Conservation (phyloP, 2,797 vertebrate genomes). For the Eulemur mongoz region DNA sequence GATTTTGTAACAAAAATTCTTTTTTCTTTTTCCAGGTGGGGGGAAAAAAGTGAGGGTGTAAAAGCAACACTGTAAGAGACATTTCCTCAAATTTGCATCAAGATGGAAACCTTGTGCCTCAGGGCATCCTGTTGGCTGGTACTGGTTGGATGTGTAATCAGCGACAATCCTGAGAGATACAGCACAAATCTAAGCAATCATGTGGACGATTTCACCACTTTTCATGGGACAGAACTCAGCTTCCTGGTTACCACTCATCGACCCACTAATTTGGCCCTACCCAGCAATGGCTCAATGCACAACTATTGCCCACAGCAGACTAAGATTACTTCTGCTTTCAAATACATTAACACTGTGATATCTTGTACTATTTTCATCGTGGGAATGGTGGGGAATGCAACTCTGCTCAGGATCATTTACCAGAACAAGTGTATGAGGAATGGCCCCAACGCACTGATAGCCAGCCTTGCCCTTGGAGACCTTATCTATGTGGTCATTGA, state of each 20-base stretch:
- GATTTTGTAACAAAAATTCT: constrained; percentile 26
- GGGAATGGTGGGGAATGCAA: constrained; percentile 96
- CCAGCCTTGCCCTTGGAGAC: constrained; percentile 97
- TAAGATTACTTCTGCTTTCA: constrained; percentile 90
- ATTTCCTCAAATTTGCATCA: constrained; percentile 31
- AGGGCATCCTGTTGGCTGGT: constrained; percentile 88
- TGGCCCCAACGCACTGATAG: constrained; percentile 97
- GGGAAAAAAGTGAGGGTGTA: constrained; percentile 12
- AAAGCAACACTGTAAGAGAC: constrained; percentile 6
- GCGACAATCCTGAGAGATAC: constrained; percentile 85
- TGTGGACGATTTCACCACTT: constrained; percentile 73
- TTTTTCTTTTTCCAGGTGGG: constrained; percentile 72
- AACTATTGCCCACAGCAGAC: constrained; percentile 85
- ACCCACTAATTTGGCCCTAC: constrained; percentile 73
- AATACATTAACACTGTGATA: constrained; percentile 95
- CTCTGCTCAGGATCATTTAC: constrained; percentile 98
- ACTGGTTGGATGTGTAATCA: constrained; percentile 88
- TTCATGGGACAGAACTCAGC: constrained; percentile 75
- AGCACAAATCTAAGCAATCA: constrained; percentile 77
- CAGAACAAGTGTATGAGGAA: constrained; percentile 99
- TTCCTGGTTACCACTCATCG: constrained; percentile 78
- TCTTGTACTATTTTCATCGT: constrained; percentile 95
- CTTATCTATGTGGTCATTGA: constrained; percentile 96
- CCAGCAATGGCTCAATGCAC: constrained; percentile 78
- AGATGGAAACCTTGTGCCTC: constrained; percentile 88